Evolutionary conservation across 2,797 vertebrate species (phyloP), one percentile per base, ranked within the genome.

Genomic region (Sebastes nivosus): DNA sequence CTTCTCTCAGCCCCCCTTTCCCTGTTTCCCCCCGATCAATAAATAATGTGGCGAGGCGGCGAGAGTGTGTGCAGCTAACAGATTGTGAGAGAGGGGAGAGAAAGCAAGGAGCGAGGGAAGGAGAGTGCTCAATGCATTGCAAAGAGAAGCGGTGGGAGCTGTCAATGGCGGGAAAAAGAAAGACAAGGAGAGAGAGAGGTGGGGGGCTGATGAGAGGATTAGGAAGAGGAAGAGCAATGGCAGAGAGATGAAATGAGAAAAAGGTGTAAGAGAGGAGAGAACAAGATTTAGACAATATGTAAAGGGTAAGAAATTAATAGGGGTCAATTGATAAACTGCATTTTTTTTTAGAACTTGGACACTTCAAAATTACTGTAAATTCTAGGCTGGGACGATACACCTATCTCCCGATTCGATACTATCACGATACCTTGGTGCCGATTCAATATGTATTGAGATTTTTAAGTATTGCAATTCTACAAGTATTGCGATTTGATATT

Each of bases 41-140:
- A 95, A 95, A 95, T 94, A 94, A 96, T 95, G 93, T 81, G 83
- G 55, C 36, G 82, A 87, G 79, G 79, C 79, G 32, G 82, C 52
- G 42, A 84, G 88, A 90, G 88, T 46, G 16, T 87, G 86, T 90
- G 87, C 83, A 83, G 90, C 91, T 82, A 93, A 94, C 94, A 92
- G 93, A 94, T 93, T 95, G 93, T 86, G 88, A 83, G 80, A 60
- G 83, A 63, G 63, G 52, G 64, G 27, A 66, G 65, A 76, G 57
- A 77, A 60, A 29, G 58, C 24, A 60, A 75, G 63, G 18, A 79
- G 72, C n/a, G 50, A 54, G 55, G 75, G 54, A 71, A 67, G 72
- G 55, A 75, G 81, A 72, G 70, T 36, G 54, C 52, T 59, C 42
- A 27, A 67, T 87, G 88, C 81, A 82, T 85, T 75, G 83, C 78